A percentile compares a stretch with the other conserved stretches of the same genome.
These are phyloP conservation scores for Stomatorhinus walkeri DNA, from an alignment of 2,797 vertebrate genomes.

Conservation along the genomic window DNA sequence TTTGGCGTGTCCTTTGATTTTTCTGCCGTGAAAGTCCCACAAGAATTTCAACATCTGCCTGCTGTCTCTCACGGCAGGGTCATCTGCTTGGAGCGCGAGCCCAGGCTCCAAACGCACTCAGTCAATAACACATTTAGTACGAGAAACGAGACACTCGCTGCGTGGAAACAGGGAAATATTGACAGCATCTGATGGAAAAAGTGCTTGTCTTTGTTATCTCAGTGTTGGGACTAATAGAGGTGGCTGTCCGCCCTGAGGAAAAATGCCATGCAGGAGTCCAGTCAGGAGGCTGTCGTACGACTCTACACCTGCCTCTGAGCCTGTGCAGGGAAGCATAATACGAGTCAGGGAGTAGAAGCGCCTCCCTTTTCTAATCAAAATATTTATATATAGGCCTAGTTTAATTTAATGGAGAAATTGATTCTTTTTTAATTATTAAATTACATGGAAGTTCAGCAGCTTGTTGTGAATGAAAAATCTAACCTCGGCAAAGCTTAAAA, in stretches of 20 bases:
- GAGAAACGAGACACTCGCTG: slow-evolving; percentile 51
- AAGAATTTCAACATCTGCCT: background rate
- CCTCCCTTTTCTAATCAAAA: background rate
- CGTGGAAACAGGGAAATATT: slow-evolving; percentile 64
- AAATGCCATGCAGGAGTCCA: slow-evolving; percentile 41
- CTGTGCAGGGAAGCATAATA: background rate
- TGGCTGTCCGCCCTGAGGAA: slow-evolving; percentile 48
- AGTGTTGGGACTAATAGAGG: slow-evolving; percentile 53
- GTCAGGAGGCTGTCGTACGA: slow-evolving; percentile 32
- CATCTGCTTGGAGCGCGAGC: background rate
- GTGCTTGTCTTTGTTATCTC: slow-evolving; percentile 59
- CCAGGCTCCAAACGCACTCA: slow-evolving; percentile 43
- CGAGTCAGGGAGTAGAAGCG: background rate
- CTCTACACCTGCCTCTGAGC: background rate
- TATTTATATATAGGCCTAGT: background rate
- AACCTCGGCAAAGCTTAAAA: background rate
- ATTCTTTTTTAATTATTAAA: background rate
- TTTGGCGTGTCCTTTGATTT: slow-evolving; percentile 9
- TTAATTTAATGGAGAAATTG: background rate
- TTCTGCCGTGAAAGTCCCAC: background rate
- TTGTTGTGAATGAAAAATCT: background rate
- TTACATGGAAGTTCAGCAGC: background rate
- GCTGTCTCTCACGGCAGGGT: background rate
- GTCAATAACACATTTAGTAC: slow-evolving; percentile 57
- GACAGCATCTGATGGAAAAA: slow-evolving; percentile 60